Percentiles rank a stretch among this genome's conserved stretches.
These are phyloP conservation scores for Parus major DNA, from an alignment of 2,113 vertebrate species.

Conservation along the genomic window DNA sequence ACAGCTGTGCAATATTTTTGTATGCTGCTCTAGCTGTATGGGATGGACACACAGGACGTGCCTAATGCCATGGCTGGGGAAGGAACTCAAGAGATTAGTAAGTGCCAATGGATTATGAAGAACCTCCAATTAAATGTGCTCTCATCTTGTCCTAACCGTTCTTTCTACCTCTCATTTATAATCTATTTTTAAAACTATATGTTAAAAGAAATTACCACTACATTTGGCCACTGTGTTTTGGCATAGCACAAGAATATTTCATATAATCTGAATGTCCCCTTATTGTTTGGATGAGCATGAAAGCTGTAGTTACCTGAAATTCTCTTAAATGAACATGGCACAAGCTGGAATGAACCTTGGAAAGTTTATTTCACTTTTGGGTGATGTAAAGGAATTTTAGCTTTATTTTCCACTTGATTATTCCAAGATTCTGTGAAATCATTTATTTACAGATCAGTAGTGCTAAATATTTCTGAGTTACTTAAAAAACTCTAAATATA, in stretches of 20 bases:
- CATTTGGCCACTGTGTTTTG: background rate
- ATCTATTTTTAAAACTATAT: background rate
- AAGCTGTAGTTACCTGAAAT: slow-evolving; percentile 35
- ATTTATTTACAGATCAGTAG: slow-evolving; percentile 26
- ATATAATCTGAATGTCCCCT: background rate
- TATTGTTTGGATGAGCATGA: slow-evolving; percentile 24
- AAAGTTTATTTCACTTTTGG: slow-evolving; percentile 16
- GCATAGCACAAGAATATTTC: background rate
- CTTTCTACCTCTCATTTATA: background rate
- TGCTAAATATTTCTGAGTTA: slow-evolving; percentile 1
- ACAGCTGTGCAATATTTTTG: background rate
- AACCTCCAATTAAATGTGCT: background rate
- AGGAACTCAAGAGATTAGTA: background rate
- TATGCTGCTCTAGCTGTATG: background rate
- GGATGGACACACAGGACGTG: background rate
- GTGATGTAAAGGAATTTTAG: slow-evolving; percentile 38
- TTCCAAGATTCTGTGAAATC: slow-evolving; percentile 17
- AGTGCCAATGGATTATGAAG: background rate
- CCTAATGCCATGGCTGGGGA: background rate
- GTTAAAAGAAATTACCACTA: background rate
- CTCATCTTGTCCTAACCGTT: background rate
- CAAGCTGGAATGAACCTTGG: slow-evolving; percentile 32
- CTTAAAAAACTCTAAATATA: slow-evolving; percentile 32
- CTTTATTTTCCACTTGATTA: slow-evolving; percentile 52
- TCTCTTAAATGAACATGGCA: slow-evolving; percentile 22